Percentiles rank a stretch among this genome's conserved stretches.
Conservation (phyloP, 2,113 vertebrate species). For the Cacatua alba region DNA sequence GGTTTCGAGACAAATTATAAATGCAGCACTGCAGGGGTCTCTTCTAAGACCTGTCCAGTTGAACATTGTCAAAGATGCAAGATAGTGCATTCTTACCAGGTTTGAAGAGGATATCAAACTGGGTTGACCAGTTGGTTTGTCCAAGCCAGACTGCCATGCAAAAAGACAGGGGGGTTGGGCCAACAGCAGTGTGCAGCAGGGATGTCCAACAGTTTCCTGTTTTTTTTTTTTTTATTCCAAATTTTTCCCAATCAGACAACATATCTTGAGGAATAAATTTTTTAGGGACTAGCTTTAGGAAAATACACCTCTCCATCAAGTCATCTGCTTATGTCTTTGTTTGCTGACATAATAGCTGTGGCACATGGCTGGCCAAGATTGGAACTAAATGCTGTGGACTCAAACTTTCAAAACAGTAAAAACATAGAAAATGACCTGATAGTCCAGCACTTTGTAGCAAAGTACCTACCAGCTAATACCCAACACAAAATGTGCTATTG, state of each 20-base stretch:
- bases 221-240: background rate
- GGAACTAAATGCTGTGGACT: background rate
- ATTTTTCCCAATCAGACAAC: background rate
- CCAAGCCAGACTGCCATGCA: background rate
- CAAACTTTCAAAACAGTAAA: background rate
- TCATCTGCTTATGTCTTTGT: background rate
- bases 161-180: background rate
- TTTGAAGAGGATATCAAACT: background rate
- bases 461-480: background rate
- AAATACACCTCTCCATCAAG: background rate
- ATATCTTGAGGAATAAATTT: background rate
- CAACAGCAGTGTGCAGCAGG: background rate
- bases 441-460: background rate
- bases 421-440: background rate
- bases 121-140: too few species aligned
- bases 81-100: background rate
- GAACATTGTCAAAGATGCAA: background rate
- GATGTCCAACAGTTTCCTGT: background rate
- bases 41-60: background rate
- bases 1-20: background rate
- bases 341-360: background rate
- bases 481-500: background rate
- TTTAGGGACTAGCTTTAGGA: background rate
- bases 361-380: background rate
- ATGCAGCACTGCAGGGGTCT: background rate